These are phyloP conservation scores for Prunella fulvescens DNA, from an alignment of 2,113 vertebrate genomes.

Conservation along the genomic window DNA sequence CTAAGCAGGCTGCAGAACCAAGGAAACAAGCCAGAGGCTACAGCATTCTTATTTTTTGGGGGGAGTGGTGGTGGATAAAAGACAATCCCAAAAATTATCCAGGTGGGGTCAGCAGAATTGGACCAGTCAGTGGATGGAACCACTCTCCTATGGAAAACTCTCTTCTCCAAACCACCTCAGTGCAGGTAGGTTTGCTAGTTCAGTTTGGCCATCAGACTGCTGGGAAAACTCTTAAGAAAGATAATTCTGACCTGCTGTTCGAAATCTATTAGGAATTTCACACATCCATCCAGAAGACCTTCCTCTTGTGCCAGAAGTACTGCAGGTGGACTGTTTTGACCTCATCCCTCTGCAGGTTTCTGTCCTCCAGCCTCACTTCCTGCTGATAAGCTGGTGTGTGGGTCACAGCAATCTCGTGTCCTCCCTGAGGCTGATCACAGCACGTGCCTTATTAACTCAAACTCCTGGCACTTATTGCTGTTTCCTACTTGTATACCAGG, in stretches of 20 bases:
- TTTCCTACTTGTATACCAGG: neutral
- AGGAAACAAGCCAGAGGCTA: neutral
- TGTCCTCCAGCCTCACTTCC: neutral
- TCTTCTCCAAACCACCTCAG: neutral
- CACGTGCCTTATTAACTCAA: neutral
- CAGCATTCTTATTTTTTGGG: neutral
- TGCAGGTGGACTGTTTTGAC: neutral
- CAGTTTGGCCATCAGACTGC: neutral
- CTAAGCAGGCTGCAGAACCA: neutral
- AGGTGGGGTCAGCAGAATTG: neutral
- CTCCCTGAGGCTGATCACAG: neutral
- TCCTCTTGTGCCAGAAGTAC: neutral
- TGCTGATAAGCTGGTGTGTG: neutral
- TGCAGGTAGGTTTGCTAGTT: neutral
- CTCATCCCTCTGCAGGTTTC: neutral
- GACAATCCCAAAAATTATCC: neutral
- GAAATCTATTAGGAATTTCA: neutral
- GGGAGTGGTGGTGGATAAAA: neutral
- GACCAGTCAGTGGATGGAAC: neutral
- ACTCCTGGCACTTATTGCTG: neutral
- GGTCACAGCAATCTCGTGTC: rapidly evolving
- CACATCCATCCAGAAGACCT: neutral
- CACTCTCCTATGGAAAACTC: neutral
- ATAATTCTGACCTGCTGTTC: neutral
- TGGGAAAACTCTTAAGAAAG: neutral